phyloP scores from a whole-genome alignment of 2,888 invertebrate species.

The Antitype chi region DNA sequence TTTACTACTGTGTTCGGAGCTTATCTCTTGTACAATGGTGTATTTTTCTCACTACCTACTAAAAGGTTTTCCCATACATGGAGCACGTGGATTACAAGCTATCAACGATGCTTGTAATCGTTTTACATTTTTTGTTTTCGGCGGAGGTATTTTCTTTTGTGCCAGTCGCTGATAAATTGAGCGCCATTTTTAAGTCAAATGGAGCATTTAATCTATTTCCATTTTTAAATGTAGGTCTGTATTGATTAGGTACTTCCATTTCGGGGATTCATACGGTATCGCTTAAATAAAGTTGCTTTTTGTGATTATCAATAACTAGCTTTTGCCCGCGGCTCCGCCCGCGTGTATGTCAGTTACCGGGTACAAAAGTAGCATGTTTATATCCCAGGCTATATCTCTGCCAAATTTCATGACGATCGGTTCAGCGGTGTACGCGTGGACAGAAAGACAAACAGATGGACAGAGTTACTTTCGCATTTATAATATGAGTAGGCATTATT shows the following conservation, averaged over 20 bases:
- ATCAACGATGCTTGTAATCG: constrained; percentile 22
- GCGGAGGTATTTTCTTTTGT: constrained; percentile 6
- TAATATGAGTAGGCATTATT: too few relatives aligned
- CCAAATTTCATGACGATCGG: too few relatives aligned
- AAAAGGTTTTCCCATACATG: constrained; percentile 41
- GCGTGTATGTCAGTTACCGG: too few relatives aligned
- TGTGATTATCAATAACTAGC: neutral
- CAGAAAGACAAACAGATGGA: too few relatives aligned
- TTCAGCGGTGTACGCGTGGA: too few relatives aligned
- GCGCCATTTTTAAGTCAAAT: constrained; percentile 18
- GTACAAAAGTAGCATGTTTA: too few relatives aligned
- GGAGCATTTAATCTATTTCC: constrained; percentile 15
- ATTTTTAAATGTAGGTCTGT: constrained; percentile 18
- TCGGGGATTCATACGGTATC: too few relatives aligned
- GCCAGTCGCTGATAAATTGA: constrained; percentile 29
- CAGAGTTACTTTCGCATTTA: too few relatives aligned
- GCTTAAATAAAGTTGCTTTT: neutral
- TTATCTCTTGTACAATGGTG: constrained; percentile 74
- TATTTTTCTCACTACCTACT: constrained; percentile 46
- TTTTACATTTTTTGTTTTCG: constrained; percentile 25
- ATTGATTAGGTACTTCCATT: constrained; percentile 19
- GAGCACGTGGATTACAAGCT: constrained; percentile 3
- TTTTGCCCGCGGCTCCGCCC: too few relatives aligned
- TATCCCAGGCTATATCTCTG: too few relatives aligned
- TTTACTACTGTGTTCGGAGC: constrained; percentile 82